Evolutionary conservation across 2,113 vertebrate species (phyloP).

Genomic region (Otolemur garnettii): DNA sequence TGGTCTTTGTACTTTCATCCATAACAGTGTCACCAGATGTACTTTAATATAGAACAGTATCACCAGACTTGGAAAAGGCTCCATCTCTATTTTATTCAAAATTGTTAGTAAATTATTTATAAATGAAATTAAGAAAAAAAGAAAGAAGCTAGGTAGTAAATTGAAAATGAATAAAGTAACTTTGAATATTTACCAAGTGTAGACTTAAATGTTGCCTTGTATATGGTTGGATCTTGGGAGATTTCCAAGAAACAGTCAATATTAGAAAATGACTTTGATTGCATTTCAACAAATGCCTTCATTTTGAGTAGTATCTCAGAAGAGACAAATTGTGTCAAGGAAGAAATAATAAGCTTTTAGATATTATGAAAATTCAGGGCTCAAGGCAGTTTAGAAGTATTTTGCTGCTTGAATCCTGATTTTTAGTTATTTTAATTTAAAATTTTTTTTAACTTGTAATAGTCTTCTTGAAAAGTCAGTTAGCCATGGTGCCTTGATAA

Average conservation of each 20-base stretch:
- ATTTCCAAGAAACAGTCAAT: conserved; percentile 10
- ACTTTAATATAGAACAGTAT: conserved; percentile 30
- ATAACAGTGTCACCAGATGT: conserved; percentile 20
- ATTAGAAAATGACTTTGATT: conserved; percentile 56
- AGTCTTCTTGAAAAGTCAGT: conserved; percentile 36
- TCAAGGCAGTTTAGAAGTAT: conserved; percentile 32
- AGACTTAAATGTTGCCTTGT: conserved; percentile 43
- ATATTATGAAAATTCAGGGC: neutral
- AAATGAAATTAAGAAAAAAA: conserved; percentile 39
- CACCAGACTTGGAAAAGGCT: neutral
- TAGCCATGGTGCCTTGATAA: conserved; percentile 39
- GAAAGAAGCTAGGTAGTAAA: conserved; percentile 15
- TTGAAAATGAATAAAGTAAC: conserved; percentile 51
- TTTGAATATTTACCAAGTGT: conserved; percentile 25
- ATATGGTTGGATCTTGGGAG: conserved; percentile 34
- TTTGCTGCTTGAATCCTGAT: conserved; percentile 46
- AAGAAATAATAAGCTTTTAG: conserved; percentile 57
- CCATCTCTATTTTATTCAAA: conserved; percentile 56
- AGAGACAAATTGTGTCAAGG: conserved; percentile 41
- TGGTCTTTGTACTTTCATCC: conserved; percentile 48
- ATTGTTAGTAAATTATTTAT: conserved; percentile 39
- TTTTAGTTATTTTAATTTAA: conserved; percentile 45
- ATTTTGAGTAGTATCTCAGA: neutral
- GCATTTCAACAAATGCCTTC: conserved; percentile 52
- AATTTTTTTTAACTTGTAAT: neutral